Conservation (phyloP, 2,888 invertebrate species). For the Agonopterix subpropinquella region DNA sequence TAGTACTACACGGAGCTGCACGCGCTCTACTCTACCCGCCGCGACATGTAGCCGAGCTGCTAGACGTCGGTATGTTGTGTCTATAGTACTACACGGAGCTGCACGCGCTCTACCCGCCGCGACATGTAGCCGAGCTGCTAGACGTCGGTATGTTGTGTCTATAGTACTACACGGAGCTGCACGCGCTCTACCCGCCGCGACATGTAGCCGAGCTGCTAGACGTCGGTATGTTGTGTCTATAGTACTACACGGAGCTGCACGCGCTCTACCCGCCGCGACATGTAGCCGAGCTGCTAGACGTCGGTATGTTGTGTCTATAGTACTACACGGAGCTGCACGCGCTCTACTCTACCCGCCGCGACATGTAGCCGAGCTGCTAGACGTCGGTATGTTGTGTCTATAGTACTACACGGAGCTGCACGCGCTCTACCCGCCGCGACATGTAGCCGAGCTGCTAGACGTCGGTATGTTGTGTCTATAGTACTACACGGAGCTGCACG, state of each 20-base stretch:
- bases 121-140: not conserved
- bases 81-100: conserved; percentile 13
- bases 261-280: conserved; percentile 25
- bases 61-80: too few relatives aligned
- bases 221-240: too few relatives aligned
- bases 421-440: conserved; percentile 25
- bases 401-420: conserved; percentile 18
- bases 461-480: too few relatives aligned
- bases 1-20: conserved; percentile 18
- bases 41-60: not conserved
- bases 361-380: not conserved
- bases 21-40: conserved; percentile 33
- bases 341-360: conserved; percentile 27
- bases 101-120: conserved; percentile 28
- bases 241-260: conserved; percentile 19
- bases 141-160: too few relatives aligned
- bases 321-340: conserved; percentile 25
- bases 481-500: conserved; percentile 22
- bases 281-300: too few relatives aligned
- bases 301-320: too few relatives aligned
- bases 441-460: too few relatives aligned
- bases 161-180: conserved; percentile 14
- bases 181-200: conserved; percentile 27
- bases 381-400: too few relatives aligned
- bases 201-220: too few relatives aligned